Evolutionary conservation across 2,113 vertebrate species (phyloP).

Genomic region (Chrysochloris asiatica): DNA sequence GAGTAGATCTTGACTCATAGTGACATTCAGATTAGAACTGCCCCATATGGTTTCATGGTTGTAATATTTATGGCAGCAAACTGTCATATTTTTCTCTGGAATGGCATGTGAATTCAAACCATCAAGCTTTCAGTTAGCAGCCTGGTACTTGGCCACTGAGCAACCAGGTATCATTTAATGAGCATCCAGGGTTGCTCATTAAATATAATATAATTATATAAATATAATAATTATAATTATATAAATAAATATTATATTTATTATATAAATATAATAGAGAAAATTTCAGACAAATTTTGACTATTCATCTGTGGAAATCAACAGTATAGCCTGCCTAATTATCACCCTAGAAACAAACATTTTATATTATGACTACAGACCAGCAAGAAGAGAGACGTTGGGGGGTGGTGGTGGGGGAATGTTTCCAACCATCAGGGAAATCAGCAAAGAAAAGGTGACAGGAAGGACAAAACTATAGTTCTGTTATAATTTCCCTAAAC

Average conservation of each 20-base stretch:
- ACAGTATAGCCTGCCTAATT: background rate
- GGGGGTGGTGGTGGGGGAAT: background rate
- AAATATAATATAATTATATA: too few species aligned
- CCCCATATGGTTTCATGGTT: background rate
- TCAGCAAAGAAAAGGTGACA: background rate
- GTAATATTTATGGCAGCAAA: background rate
- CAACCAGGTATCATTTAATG: background rate
- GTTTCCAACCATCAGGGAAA: background rate
- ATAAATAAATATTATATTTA: too few species aligned
- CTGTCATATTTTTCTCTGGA: background rate
- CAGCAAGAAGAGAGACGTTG: background rate
- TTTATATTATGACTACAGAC: background rate
- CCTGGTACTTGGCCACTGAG: background rate
- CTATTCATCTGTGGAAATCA: background rate
- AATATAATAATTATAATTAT: too few species aligned
- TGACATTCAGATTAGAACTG: background rate
- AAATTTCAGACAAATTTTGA: background rate
- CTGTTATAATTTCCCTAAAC: background rate
- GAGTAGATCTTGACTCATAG: background rate
- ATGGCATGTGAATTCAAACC: background rate
- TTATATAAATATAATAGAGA: background rate
- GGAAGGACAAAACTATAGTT: background rate
- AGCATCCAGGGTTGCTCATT: too few species aligned
- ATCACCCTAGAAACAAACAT: background rate
- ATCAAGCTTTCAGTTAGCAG: background rate